Conservation (phyloP, 2,797 vertebrate genomes). For the Hoplostethus mediterraneus region DNA sequence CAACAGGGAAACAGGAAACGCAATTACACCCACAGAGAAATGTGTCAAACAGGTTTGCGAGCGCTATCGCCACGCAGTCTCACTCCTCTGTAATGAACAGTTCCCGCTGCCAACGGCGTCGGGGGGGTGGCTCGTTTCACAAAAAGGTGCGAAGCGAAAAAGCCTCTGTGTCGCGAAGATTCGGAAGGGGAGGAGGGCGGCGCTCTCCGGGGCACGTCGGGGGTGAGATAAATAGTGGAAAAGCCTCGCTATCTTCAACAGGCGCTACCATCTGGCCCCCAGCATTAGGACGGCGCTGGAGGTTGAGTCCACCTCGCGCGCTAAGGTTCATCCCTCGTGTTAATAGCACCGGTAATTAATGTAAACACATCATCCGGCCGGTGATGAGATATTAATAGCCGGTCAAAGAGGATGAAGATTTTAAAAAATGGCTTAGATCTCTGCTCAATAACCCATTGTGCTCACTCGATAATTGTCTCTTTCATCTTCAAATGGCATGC, state of each 20-base stretch:
- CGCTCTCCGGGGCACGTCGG: conserved; percentile 13
- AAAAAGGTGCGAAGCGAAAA: conserved; percentile 69
- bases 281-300: neutral
- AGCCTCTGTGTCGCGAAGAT: conserved; percentile 53
- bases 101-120: conserved; percentile 60
- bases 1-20: conserved; percentile 70
- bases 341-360: conserved; percentile 64
- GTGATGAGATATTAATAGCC: conserved; percentile 66
- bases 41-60: conserved; percentile 68
- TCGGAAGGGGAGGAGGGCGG: conserved; percentile 28
- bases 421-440: conserved; percentile 33
- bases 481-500: conserved; percentile 60
- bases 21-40: conserved; percentile 70
- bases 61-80: conserved; percentile 41
- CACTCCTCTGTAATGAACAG: conserved; percentile 66
- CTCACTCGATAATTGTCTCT: conserved; percentile 54
- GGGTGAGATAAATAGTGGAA: conserved; percentile 35
- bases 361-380: conserved; percentile 67
- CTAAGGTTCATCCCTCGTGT: conserved; percentile 20
- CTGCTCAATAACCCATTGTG: conserved; percentile 38
- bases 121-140: conserved; percentile 56
- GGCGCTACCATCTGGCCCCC: conserved; percentile 53
- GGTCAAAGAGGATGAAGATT: conserved; percentile 37
- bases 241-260: conserved; percentile 32
- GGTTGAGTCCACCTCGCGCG: conserved; percentile 11